These are phyloP conservation scores for Hemibagrus guttatus DNA, from an alignment of 2,797 vertebrate species.

Conservation along the genomic window DNA sequence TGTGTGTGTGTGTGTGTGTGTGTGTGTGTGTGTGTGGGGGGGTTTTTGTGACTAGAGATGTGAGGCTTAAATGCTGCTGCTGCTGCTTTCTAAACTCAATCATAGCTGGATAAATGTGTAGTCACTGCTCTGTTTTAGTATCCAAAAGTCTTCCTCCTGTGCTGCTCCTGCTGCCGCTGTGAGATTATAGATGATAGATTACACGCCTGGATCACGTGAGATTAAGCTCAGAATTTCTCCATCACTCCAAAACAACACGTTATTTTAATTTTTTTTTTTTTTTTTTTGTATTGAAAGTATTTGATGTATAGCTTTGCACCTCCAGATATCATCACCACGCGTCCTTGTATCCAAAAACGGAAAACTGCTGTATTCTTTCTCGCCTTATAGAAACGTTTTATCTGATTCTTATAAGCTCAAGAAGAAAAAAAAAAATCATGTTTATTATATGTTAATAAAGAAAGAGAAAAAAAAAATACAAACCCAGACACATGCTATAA, in stretches of 20 bases:
- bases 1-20: no score
- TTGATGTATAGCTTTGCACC: conserved; percentile 40
- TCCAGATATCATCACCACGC: conserved; percentile 17
- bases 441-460: conserved; percentile 26
- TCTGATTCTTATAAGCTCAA: conserved; percentile 31
- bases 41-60: neutral
- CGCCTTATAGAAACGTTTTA: conserved; percentile 35
- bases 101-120: neutral
- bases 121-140: neutral
- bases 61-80: neutral
- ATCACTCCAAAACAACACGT: neutral
- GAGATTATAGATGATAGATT: neutral
- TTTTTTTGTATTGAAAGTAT: conserved; percentile 33
- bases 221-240: neutral
- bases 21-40: no score
- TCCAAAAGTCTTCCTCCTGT: neutral
- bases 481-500: neutral
- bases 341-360: conserved; percentile 22
- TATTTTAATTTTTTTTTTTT: neutral
- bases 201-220: neutral
- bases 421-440: no score
- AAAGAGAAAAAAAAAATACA: conserved; percentile 51
- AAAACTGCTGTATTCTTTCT: conserved; percentile 58
- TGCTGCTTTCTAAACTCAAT: neutral
- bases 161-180: neutral